Evolutionary conservation across 2,113 vertebrate species (phyloP).

Genomic region (Tupaia tana): DNA sequence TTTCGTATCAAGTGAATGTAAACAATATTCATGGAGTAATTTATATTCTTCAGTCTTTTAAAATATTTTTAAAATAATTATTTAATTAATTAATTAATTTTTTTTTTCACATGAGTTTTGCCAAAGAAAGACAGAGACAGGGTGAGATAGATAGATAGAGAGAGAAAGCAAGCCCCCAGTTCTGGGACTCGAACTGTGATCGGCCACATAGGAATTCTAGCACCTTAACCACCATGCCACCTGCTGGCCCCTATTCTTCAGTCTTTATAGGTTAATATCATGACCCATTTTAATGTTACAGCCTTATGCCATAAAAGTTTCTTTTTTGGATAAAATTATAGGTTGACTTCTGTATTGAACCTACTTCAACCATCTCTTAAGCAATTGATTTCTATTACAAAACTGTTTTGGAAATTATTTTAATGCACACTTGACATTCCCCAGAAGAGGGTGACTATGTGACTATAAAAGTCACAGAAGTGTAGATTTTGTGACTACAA

Average conservation of each 20-base stretch:
- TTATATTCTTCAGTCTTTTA: background rate
- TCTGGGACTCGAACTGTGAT: too few relatives aligned
- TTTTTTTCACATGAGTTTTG: too few relatives aligned
- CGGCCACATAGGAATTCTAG: too few relatives aligned
- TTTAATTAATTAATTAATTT: background rate
- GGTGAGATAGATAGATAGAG: too few relatives aligned
- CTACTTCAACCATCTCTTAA: background rate
- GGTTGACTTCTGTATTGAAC: background rate
- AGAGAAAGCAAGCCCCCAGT: too few relatives aligned
- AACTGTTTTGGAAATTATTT: background rate
- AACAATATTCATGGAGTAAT: background rate
- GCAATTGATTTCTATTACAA: background rate
- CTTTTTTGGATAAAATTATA: background rate
- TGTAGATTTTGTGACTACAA: background rate
- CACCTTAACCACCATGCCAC: too few relatives aligned
- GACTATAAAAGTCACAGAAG: background rate
- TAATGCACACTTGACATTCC: background rate
- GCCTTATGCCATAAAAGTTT: background rate
- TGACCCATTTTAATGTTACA: background rate
- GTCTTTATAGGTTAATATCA: background rate
- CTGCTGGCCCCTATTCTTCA: background rate
- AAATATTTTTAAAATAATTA: too few relatives aligned
- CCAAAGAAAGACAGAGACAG: too few relatives aligned
- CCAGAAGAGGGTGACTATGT: background rate
- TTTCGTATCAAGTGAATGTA: background rate